Base-by-base conservation (phyloP, 2,888 invertebrate genomes). In the Litoditis marina region DNA sequence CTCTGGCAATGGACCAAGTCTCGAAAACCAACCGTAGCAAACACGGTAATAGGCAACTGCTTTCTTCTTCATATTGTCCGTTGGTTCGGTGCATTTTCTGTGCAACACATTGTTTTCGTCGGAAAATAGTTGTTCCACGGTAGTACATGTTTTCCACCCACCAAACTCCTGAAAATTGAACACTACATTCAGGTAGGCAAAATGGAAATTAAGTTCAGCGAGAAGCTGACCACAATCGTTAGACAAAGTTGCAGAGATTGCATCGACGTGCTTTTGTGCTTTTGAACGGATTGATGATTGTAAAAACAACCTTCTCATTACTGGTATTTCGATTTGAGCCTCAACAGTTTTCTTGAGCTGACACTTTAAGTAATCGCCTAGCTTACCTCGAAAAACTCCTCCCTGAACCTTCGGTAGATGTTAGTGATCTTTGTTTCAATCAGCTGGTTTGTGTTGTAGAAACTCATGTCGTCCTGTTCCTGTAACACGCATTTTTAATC, bases 401-500 rank as follows among this genome's bases (percentile, higher is more conserved):
- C 65, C 13, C 73, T 52, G 49, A 63, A 70, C 28, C 58, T 60
- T 13, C 55, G 55, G 61, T 63, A 73, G 30, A 70, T 47, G 52
- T 59, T 60, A 8, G 68, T 65, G 7, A 78, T 61, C 28, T 74
- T 77, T 39, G 78, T 69, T 55, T 82, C 80, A 28, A 82, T 77
- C 52, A 80, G 69, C 49, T 76, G 73, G 51, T 77, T 76, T 6
- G 78, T 78, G 60, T 75, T 78, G 70, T 68, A 80, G 65, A 76
- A 75, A 22, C 72, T 71, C 78, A 83, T 80, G 56, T 82, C 78
- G 57, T 82, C 82, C 36, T 76, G 72, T 57, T 82, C 82, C 59
- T 50, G 22, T 49, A 58, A 32, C 7, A 19, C 6, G n/a, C 27
- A 51, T 19, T 31, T 52, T 13, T 28, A 53, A 11, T 44, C 8